Conservation (phyloP, 2,113 vertebrate species). For the Porphyrio hochstetteri region DNA sequence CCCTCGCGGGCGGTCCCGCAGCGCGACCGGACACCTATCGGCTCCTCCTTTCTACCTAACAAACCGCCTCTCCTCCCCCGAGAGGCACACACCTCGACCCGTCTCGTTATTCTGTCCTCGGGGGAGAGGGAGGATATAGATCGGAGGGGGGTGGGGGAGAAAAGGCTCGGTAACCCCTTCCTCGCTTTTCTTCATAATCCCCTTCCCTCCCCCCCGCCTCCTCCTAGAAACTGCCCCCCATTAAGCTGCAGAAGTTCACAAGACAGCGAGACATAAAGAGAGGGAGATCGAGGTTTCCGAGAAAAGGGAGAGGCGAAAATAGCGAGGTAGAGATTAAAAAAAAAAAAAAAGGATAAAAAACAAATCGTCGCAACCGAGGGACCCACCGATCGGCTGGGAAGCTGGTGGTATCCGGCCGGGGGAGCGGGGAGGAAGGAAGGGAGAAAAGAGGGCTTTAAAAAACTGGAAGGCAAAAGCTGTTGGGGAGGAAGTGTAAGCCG, state of each 20-base stretch:
- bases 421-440: background rate
- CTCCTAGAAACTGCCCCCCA: conserved; percentile 49
- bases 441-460: conserved; percentile 41
- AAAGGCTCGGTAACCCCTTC: conserved; percentile 35
- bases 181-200: background rate
- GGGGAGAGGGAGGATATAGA: background rate
- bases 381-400: conserved; percentile 56
- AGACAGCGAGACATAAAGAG: conserved; percentile 65
- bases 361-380: background rate
- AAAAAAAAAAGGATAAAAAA: background rate
- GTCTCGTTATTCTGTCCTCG: background rate
- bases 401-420: conserved; percentile 63
- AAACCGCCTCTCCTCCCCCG: background rate
- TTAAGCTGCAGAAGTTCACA: conserved; percentile 72
- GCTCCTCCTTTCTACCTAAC: background rate
- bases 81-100: background rate
- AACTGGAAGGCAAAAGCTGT: conserved; percentile 51
- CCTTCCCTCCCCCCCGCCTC: background rate
- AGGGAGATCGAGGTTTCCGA: conserved; percentile 64
- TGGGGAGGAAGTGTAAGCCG: conserved; percentile 74
- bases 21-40: background rate
- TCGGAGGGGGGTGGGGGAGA: background rate
- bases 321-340: conserved; percentile 4
- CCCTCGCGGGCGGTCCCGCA: background rate
- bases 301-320: conserved; percentile 57